Base-by-base conservation (phyloP, 2,113 vertebrate species). In the Triplophysa dalaica region DNA sequence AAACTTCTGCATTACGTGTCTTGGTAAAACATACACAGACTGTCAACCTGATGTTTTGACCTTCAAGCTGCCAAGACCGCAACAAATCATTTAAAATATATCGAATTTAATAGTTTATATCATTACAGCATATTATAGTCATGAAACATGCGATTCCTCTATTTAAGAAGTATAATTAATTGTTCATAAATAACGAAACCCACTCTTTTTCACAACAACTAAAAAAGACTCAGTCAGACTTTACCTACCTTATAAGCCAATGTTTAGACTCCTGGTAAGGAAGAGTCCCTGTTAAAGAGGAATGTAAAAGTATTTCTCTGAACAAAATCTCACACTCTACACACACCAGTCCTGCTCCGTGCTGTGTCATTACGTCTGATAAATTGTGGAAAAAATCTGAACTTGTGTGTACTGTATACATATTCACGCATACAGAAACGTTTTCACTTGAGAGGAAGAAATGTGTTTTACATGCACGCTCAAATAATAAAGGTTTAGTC, bases 171-270 rank as follows among this genome's bases (percentile, higher is more conserved):
- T 14, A 13, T 3, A 11, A 1, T 12, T 48, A 1, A 48, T 48
- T 48, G 10, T 12, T 9, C 45, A 10, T 48, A 61, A 69, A 22
- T 21, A 54, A 41, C n/a, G 8, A 48, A 12, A 48, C 43, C 52
- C 4, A 0, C 29, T 52, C 12, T 65, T 54, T 43, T 24, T 52
- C 1, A 13, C 33, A 38, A 21, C 26, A 70, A 70, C 22, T 12
- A 70, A 29, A 19, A 1, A 65, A 77, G 14, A 14, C 54, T 73
- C 22, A 63, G 82, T 82, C 4, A 16, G 50, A 17, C 16, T 52
- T 77, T 74, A 83, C 56, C 82, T 75, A n/a, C 89, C 90, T 90
- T 91, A 91, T 91, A 91, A 90, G 89, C 85, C 87, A 86, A 92
- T 92, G 89, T 92, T 92, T 93, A 86, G 88, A 85, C 83, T 89